Evolutionary conservation across 2,797 vertebrate species (phyloP), one percentile per base, ranked within the genome.

Genomic region (Lepidocolaptes lacrymiger): DNA sequence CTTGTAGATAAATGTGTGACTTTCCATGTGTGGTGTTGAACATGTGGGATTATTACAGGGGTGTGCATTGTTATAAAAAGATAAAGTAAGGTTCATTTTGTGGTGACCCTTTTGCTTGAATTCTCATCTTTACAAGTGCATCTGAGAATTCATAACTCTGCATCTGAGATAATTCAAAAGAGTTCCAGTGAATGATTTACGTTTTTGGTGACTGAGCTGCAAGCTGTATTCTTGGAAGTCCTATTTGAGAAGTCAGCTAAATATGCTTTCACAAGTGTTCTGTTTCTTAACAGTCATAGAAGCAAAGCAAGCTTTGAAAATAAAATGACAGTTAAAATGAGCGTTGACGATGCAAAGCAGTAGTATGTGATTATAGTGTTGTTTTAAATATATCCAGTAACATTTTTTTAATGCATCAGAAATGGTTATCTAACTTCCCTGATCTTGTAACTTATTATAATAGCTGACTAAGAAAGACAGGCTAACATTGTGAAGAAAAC

Each of bases 331-430:
- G 80, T 91, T 95, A 85, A 89, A 93, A 67, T 56, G 68, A 93
- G 37, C 4, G 0, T 76, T 92, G 77, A 61, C 74, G 43, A 77
- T 95, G 94, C 91, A 97, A 95, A 95, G 72, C 86, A 97, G 86
- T 48, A 82, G 52, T 0, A 2, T 86, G 11, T 55, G 39, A 55
- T 77, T 86, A 59, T 56, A 88, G 58, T 28, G 36, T 51, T 69
- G 74, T 64, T 95, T 93, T 89, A 96, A 95, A 88, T 91, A 93
- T 66, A 92, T 52, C 54, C 63, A 52, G 55, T 88, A 84, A 88
- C 41, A 46, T 75, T 91, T 91, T 91, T 91, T 69, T 63, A 88
- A 85, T 89, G 55, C 67, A 76, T 89, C 71, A 94, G 71, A 89
- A 95, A 56, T 73, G 9, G 11, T 91, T 94, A 67, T 71, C 59